phyloP scores from a whole-genome alignment of 2,888 invertebrate genomes.

The Platycheirus rosarum region DNA sequence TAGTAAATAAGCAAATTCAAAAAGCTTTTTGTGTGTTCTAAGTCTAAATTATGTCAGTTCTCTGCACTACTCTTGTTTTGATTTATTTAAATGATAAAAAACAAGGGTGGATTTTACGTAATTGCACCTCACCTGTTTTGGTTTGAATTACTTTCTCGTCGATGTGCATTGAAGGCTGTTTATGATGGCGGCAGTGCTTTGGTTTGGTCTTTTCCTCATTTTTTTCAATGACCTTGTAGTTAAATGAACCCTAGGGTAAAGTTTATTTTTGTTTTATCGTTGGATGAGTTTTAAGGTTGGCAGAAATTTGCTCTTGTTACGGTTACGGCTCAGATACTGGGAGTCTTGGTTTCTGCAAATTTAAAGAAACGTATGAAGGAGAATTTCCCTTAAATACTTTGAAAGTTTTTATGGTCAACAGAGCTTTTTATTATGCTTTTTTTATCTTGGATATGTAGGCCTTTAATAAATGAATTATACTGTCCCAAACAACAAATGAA shows the following conservation, averaged over 20 bases:
- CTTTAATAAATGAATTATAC: no score
- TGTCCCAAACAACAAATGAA: no score
- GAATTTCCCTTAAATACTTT: conserved; percentile 66
- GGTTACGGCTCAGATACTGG: not conserved
- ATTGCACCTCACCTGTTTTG: no score
- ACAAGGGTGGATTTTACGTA: no score
- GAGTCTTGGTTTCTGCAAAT: conserved; percentile 21
- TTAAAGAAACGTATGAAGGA: conserved; percentile 44
- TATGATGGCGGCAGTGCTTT: not conserved
- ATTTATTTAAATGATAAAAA: no score
- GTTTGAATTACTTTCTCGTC: no score
- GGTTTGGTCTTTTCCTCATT: conserved; percentile 30
- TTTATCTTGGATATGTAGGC: conserved; percentile 15
- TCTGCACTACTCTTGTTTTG: no score
- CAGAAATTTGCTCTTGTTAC: conserved; percentile 4
- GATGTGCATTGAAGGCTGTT: not conserved
- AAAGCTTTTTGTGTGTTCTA: no score
- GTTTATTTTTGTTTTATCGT: conserved; percentile 51
- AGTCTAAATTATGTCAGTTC: no score
- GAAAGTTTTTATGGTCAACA: conserved; percentile 35
- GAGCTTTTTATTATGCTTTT: conserved; percentile 16
- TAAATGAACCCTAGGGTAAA: conserved; percentile 59
- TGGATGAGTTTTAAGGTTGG: conserved; percentile 36
- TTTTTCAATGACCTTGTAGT: conserved; percentile 65
- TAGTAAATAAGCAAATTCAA: no score